Base-by-base conservation (phyloP, 1,140 invertebrate genomes). In the Eciton burchellii region DNA sequence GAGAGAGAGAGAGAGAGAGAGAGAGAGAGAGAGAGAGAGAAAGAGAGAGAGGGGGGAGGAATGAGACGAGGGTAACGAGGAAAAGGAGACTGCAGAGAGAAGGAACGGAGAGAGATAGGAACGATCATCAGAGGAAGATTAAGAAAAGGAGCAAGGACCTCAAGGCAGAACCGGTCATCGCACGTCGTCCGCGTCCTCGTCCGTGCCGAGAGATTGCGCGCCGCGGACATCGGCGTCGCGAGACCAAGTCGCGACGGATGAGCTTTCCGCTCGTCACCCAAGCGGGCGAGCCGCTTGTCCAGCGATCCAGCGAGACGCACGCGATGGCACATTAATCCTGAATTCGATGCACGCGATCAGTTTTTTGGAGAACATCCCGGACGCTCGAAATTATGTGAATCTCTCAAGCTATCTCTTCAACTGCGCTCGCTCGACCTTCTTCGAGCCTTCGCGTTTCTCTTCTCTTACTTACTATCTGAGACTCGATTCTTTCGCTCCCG, bases 111-210 rank as follows among this genome's bases (percentile, higher is more conserved):
- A 68, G 59, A 73, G 77, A 57, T 66, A 84, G 62, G 72, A 60
- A 77, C 76, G 82, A 59, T 88, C 87, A 89, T 87, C 82, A 83
- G 77, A 41, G 81, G 70, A 88, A 88, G 87, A 89, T 89, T 89
- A 85, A 87, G 79, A 84, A 86, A 84, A 86, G 86, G 86, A 88
- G 84, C 88, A 89, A 89, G 84, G 84, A 89, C 86, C 85, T 89
- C 81, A 63, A 35, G 59, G 79, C 82, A 85, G 74, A 87, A 89
- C 88, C 85, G 88, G 88, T 89, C 87, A 89, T 87, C 85, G 35
- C 35, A 6, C 35, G 83, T 81, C 77, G 76, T 84, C 21, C 74
- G 60, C 65, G 62, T 89, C 43, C 88, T 60, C 83, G 85, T 87
- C 71, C 85, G 43, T 21, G 11, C 2, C 47, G 47, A 60, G 71